Evolutionary conservation across 2,888 invertebrate genomes (phyloP).

Genomic region (Nomada fucata): DNA sequence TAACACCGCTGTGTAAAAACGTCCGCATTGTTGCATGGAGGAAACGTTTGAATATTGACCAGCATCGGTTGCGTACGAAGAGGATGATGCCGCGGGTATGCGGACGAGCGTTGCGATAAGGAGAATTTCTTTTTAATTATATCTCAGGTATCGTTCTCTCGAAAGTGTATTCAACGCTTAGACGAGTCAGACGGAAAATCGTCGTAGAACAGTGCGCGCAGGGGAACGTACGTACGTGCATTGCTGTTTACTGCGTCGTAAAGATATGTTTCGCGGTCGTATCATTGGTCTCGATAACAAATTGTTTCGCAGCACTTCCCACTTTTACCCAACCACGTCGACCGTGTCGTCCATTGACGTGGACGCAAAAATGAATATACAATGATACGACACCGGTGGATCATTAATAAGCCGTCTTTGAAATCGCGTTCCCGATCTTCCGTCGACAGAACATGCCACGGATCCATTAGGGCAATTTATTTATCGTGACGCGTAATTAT

Average conservation of each 20-base stretch:
- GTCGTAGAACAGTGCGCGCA: neutral
- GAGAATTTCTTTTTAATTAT: slow-evolving; percentile 10
- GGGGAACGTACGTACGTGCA: too few species aligned
- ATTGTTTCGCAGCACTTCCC: slow-evolving; percentile 30
- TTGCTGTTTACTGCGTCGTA: slow-evolving; percentile 25
- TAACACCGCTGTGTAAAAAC: slow-evolving; percentile 44
- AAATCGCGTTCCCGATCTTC: slow-evolving; percentile 56
- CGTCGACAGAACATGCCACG: slow-evolving; percentile 36
- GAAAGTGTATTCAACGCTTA: neutral
- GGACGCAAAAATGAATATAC: slow-evolving; percentile 54
- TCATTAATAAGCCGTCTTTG: slow-evolving; percentile 54
- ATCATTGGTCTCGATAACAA: slow-evolving; percentile 39
- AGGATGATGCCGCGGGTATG: neutral
- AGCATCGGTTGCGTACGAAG: neutral
- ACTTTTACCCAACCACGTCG: slow-evolving; percentile 37
- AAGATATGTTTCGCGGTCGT: slow-evolving; percentile 28
- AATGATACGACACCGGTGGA: slow-evolving; percentile 39
- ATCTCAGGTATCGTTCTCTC: neutral
- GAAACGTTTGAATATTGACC: slow-evolving; percentile 29
- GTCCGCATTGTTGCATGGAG: slow-evolving; percentile 39
- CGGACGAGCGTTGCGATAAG: neutral
- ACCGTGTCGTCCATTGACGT: neutral
- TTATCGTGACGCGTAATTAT: slow-evolving; percentile 49
- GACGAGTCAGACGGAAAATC: slow-evolving; percentile 2
- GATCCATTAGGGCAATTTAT: slow-evolving; percentile 59